Base-by-base conservation (phyloP, 2,797 vertebrate species). In the Garrulus glandarius region DNA sequence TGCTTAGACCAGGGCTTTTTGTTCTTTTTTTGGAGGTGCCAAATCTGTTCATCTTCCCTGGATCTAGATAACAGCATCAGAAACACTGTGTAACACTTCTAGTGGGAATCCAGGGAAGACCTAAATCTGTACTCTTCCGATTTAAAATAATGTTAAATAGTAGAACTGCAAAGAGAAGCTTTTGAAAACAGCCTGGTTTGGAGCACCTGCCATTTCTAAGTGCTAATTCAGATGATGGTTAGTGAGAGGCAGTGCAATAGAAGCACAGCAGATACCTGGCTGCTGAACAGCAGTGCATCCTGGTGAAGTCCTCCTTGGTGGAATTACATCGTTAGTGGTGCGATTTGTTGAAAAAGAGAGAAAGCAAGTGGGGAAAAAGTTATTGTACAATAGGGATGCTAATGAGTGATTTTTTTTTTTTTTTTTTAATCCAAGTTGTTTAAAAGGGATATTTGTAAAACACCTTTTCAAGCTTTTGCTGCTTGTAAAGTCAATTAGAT, bases 21-120 rank as follows among this genome's bases (percentile, higher is more conserved):
- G 65, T 94, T 93, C 84, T 95, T 95, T 96, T 96, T 95, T 84
- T 93, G 82, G 92, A 93, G 70, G 74, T 93, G 83, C 85, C 83
- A 96, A 92, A 93, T 96, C 85, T 95, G 89, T 84, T 94, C 87
- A 70, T 94, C 64, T 60, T 93, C 36, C 43, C 68, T 93, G 83
- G 67, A 96, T 92, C 74, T 55, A 87, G 91, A 43, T 82, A 94
- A 76, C 89, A 69, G 91, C 89, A 46, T 84, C 85, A 89, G 95
- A 94, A 95, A 90, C 80, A 67, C 92, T 16, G 88, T 92, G 86
- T 93, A 95, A 93, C 95, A 80, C 93, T 93, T 93, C 63, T 64
- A 20, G 64, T 77, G 89, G 87, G 71, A 95, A 93, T 70, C 85
- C 85, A 93, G 83, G 85, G 49, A 93, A 96, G 93, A 94, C 89